A percentile compares a stretch with the other conserved stretches of the same genome.
phyloP scores from a whole-genome alignment of 1,140 invertebrate species.

The Copidosoma floridanum region DNA sequence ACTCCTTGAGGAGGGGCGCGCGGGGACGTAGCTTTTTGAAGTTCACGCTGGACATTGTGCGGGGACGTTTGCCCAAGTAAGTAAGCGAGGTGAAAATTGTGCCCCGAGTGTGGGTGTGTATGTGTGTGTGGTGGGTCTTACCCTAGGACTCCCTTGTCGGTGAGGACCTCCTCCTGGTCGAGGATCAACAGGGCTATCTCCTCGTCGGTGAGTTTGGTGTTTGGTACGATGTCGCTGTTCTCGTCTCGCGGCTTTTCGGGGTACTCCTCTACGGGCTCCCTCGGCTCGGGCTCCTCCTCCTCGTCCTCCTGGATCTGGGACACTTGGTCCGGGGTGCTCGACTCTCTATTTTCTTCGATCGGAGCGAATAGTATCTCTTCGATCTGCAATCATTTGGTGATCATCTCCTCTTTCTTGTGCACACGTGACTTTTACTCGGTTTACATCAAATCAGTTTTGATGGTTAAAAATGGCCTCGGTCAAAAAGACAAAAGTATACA shows the following conservation, averaged over 20 bases:
- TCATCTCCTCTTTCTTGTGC: background rate
- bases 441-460: too few species aligned
- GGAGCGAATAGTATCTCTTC: slow-evolving; percentile 27
- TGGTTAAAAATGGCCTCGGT: too few species aligned
- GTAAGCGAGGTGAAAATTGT: too few species aligned
- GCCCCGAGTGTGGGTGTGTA: too few species aligned
- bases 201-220: slow-evolving; percentile 61
- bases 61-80: too few species aligned
- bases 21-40: slow-evolving; percentile 68
- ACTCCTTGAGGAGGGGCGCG: slow-evolving; percentile 63
- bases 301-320: slow-evolving; percentile 22
- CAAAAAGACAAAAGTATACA: too few species aligned
- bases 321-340: slow-evolving; percentile 18
- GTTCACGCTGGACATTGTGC: slow-evolving; percentile 58
- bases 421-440: too few species aligned
- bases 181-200: slow-evolving; percentile 68
- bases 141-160: slow-evolving; percentile 67
- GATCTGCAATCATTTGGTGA: slow-evolving; percentile 6
- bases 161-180: slow-evolving; percentile 65
- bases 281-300: slow-evolving; percentile 17
- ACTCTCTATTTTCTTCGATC: slow-evolving; percentile 34
- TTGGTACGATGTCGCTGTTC: slow-evolving; percentile 47
- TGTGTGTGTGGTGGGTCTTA: too few species aligned
- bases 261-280: slow-evolving; percentile 25
- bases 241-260: slow-evolving; percentile 44